Conservation (phyloP, 2,888 invertebrate species). For the Periphyllus acericola region DNA sequence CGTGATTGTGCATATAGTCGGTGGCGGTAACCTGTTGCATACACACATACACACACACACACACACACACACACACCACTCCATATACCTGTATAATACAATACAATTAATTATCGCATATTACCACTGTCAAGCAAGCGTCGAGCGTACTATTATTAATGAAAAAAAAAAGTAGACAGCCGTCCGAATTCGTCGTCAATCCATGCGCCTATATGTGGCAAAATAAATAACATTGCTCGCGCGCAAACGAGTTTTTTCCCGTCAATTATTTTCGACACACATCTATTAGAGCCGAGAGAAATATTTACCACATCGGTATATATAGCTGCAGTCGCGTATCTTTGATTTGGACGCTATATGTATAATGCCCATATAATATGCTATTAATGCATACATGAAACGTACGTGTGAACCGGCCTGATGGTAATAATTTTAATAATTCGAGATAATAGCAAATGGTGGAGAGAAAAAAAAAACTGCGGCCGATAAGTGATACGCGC, state of each 20-base stretch:
- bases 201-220: not conserved
- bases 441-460: not conserved
- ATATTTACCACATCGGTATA: not conserved
- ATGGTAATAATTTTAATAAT: not conserved
- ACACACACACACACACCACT: not conserved
- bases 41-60: not conserved
- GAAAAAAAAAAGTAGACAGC: not conserved
- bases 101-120: not conserved
- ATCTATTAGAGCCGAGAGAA: not conserved
- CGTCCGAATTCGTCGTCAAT: constrained; percentile 13
- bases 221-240: not conserved
- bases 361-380: no score
- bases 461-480: not conserved
- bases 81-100: not conserved
- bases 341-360: not conserved
- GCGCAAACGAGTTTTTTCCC: constrained; percentile 15
- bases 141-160: not conserved
- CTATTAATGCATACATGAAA: not conserved
- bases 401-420: not conserved
- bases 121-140: not conserved
- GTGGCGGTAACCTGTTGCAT: not conserved
- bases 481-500: constrained; percentile 11
- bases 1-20: not conserved
- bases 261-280: constrained; percentile 17
- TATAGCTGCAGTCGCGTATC: not conserved